Conservation (phyloP, 2,888 invertebrate genomes). For the Bombyx huttoni region DNA sequence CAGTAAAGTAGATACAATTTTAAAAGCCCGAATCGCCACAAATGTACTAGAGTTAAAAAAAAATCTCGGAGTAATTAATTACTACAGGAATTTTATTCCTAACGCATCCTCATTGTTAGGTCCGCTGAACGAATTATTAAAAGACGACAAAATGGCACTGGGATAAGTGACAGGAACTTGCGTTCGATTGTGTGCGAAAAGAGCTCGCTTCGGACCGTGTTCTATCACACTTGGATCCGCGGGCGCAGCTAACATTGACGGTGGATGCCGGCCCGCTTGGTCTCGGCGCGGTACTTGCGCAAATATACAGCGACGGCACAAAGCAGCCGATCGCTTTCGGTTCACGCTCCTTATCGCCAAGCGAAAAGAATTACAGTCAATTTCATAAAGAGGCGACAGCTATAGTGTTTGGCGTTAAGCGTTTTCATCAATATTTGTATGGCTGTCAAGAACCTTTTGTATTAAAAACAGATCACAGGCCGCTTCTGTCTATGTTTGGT, state of each 20-base stretch:
- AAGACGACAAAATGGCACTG: conserved; percentile 8
- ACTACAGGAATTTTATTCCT: conserved; percentile 10
- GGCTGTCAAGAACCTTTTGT: conserved; percentile 1
- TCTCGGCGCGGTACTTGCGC: conserved; percentile 13
- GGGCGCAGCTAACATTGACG: conserved; percentile 10
- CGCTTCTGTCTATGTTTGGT: conserved; percentile 9
- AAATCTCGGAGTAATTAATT: conserved; percentile 14
- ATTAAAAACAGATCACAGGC: conserved; percentile 8
- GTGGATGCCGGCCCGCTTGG: conserved; percentile 15
- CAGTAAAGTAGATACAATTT: conserved; percentile 9
- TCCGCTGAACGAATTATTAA: conserved; percentile 10
- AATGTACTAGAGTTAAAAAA: conserved; percentile 8
- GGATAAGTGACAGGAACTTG: conserved; percentile 6
- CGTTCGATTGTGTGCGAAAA: conserved; percentile 6
- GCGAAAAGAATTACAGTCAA: background rate
- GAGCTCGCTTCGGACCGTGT: conserved; percentile 5
- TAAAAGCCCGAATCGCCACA: conserved; percentile 4
- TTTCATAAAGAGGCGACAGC: background rate
- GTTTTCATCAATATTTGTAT: conserved; percentile 4
- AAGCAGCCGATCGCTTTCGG: conserved; percentile 13
- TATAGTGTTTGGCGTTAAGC: background rate
- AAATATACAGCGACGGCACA: conserved; percentile 9
- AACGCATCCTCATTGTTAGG: conserved; percentile 8
- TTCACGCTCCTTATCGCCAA: conserved; percentile 1
- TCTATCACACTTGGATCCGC: conserved; percentile 7